Evolutionary conservation across 53 echinoderm and acorn worm species (phyloP).

Genomic region (Stichopus horrens): DNA sequence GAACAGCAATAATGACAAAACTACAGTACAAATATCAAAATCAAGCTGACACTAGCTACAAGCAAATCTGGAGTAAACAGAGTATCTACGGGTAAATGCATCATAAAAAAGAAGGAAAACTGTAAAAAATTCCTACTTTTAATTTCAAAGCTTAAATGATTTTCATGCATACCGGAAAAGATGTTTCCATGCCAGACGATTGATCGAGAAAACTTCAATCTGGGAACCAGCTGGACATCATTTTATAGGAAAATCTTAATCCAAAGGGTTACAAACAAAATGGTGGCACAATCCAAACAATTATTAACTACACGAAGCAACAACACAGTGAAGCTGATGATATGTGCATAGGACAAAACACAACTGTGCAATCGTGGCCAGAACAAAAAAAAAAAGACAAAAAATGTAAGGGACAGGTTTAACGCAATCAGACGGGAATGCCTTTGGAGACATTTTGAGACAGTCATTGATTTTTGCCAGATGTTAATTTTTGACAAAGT

Average conservation of each 20-base stretch:
- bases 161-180: not conserved
- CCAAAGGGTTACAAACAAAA: not conserved
- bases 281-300: not conserved
- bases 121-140: not conserved
- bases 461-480: slow-evolving; percentile 31
- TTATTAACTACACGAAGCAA: not conserved
- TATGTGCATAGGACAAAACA: not conserved
- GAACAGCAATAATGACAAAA: not conserved
- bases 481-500: slow-evolving; percentile 20
- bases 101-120: not conserved
- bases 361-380: not conserved
- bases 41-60: not conserved
- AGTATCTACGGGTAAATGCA: not conserved
- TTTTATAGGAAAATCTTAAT: not conserved
- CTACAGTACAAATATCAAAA: not conserved
- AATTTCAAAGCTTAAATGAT: not conserved
- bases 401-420: not conserved
- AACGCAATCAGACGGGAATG: not conserved
- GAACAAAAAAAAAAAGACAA: not conserved
- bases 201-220: not conserved
- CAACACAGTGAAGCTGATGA: not conserved
- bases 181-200: not conserved
- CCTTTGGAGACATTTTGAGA: not conserved
- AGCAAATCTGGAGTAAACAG: not conserved
- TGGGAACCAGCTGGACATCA: not conserved